A percentile compares a stretch with the other conserved stretches of the same genome.
phyloP scores from a whole-genome alignment of 2,888 invertebrate species.

The Choreutis nemorana region DNA sequence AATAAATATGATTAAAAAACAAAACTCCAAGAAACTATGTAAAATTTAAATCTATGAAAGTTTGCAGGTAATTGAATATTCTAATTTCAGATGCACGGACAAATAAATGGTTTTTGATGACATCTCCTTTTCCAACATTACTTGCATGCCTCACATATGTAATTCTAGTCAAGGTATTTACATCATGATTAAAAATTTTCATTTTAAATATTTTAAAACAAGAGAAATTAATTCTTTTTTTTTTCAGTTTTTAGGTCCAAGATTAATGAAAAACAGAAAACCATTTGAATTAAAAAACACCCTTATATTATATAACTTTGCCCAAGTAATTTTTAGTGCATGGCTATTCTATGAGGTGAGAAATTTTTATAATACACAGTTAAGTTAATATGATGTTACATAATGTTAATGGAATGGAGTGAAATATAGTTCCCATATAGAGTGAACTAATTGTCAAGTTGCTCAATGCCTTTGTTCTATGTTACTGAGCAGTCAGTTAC shows the following conservation, averaged over 20 bases:
- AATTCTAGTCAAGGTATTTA: conserved; percentile 81
- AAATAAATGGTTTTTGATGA: conserved; percentile 93
- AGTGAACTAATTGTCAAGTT: conserved; percentile 15
- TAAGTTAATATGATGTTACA: conserved; percentile 8
- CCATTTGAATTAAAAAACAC: conserved; percentile 82
- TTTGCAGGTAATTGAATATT: too few species aligned
- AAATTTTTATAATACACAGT: conserved; percentile 7
- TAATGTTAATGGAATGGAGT: conserved; percentile 6
- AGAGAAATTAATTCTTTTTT: conserved; percentile 7
- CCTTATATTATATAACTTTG: conserved; percentile 83
- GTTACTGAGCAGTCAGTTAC: too few species aligned
- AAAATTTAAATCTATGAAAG: too few species aligned
- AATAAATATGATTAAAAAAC: too few species aligned
- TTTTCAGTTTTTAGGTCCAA: conserved; percentile 81
- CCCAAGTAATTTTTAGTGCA: conserved; percentile 89
- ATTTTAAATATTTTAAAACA: not conserved
- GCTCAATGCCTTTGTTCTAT: conserved; percentile 24
- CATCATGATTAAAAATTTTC: conserved; percentile 1
- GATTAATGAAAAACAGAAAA: conserved; percentile 91
- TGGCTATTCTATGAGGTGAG: conserved; percentile 93
- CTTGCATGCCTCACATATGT: conserved; percentile 89
- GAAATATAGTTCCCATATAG: conserved; percentile 13
- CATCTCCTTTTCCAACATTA: conserved; percentile 91
- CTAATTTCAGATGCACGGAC: conserved; percentile 86
- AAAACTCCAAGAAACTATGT: too few species aligned